These are phyloP conservation scores for Silurus aristotelis DNA, from an alignment of 2,797 vertebrate species.

Conservation along the genomic window DNA sequence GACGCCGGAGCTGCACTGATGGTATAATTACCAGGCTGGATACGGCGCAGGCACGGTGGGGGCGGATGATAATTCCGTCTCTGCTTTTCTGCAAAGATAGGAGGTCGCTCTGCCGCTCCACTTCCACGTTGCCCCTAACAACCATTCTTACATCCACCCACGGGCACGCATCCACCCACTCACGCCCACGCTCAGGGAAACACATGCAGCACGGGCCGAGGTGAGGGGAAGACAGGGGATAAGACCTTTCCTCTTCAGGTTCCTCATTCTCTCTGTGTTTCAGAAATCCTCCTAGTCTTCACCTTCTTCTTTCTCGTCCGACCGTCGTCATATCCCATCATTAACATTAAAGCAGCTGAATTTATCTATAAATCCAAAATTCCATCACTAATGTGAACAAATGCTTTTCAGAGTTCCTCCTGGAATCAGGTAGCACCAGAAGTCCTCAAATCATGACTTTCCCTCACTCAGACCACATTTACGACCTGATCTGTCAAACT, in stretches of 20 bases:
- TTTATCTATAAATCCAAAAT: not conserved
- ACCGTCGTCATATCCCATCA: not conserved
- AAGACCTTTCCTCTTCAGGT: not conserved
- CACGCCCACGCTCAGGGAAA: not conserved
- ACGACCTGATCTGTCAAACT: not conserved
- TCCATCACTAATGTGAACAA: not conserved
- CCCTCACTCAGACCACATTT: not conserved
- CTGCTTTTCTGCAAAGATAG: constrained; percentile 14
- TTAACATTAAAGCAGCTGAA: not conserved
- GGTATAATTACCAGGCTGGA: constrained; percentile 24
- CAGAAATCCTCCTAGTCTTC: not conserved
- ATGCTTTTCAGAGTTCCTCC: not conserved
- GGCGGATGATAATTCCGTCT: constrained; percentile 29
- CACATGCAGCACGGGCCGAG: not conserved
- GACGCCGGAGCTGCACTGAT: not conserved
- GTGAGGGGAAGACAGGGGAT: not conserved
- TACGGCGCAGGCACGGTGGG: not conserved
- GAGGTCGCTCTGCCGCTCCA: not conserved
- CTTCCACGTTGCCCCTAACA: constrained; percentile 37
- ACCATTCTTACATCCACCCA: constrained; percentile 25
- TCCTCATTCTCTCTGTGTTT: not conserved
- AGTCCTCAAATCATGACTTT: not conserved
- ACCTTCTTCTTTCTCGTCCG: not conserved
- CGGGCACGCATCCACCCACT: not conserved
- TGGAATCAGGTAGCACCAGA: not conserved